Evolutionary conservation across 2,797 vertebrate species (phyloP).

Genomic region (Galagoides demidoff): DNA sequence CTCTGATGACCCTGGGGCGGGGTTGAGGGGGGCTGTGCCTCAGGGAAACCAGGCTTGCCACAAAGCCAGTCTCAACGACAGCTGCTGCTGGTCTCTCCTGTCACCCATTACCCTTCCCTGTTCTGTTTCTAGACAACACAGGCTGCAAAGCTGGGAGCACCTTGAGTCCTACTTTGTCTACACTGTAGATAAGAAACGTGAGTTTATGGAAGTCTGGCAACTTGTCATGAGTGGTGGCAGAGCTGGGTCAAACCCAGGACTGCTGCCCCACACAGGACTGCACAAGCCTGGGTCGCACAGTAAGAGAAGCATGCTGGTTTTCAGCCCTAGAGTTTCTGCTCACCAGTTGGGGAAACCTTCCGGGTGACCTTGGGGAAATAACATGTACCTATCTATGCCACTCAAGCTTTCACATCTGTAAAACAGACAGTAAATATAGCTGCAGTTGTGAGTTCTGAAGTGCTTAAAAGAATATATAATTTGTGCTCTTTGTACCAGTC

Average conservation of each 20-base stretch:
- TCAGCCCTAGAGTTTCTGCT: neutral
- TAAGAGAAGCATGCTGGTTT: neutral
- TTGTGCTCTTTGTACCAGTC: neutral
- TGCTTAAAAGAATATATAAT: neutral
- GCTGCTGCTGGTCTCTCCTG: neutral
- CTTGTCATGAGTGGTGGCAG: neutral
- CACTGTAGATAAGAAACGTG: neutral
- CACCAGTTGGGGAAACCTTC: neutral
- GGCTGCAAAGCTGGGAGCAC: neutral
- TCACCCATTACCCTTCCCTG: neutral
- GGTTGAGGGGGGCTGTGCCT: neutral
- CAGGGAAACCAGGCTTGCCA: neutral
- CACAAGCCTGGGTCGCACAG: neutral
- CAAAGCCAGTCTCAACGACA: neutral
- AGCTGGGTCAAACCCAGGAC: constrained; percentile 4
- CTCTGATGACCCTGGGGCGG: neutral
- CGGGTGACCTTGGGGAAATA: neutral
- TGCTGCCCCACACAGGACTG: neutral
- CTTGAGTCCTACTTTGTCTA: neutral
- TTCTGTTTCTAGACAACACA: constrained; percentile 17
- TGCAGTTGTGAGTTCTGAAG: neutral
- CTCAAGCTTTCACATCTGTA: neutral
- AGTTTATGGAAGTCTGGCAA: neutral
- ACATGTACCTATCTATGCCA: neutral
- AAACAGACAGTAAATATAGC: neutral